Percentiles rank a stretch among this genome's conserved stretches.
Conservation (phyloP, 2,113 vertebrate genomes). For the Desmodus rotundus region DNA sequence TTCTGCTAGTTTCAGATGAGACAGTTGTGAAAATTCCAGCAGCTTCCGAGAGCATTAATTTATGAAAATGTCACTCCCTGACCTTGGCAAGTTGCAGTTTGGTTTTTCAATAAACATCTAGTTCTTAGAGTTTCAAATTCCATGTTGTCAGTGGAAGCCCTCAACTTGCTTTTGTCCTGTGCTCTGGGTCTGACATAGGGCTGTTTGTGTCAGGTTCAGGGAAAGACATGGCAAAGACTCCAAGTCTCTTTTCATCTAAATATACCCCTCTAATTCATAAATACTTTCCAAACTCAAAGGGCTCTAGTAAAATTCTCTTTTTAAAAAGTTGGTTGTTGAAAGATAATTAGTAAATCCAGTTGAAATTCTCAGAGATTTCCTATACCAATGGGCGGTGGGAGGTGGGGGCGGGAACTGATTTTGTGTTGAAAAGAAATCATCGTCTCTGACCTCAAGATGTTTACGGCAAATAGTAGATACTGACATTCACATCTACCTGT, state of each 20-base stretch:
- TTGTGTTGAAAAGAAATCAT: neutral
- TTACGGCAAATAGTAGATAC: neutral
- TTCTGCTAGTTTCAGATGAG: slow-evolving; percentile 42
- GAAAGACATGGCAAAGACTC: neutral
- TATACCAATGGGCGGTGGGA: neutral
- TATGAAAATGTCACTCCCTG: slow-evolving; percentile 59
- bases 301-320: neutral
- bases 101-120: slow-evolving; percentile 19
- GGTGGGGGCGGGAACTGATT: neutral
- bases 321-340: neutral
- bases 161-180: neutral
- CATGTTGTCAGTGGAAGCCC: neutral
- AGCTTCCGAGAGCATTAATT: slow-evolving; percentile 51
- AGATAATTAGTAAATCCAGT: neutral
- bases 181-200: neutral
- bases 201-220: neutral
- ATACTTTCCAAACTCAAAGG: neutral
- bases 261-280: neutral
- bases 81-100: slow-evolving; percentile 39
- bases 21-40: slow-evolving; percentile 40
- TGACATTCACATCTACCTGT: neutral
- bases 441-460: neutral
- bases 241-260: neutral
- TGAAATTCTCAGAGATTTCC: neutral
- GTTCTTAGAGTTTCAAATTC: slow-evolving; percentile 41